phyloP scores from a whole-genome alignment of 1,140 invertebrate species.

The Neodiprion virginianus region DNA sequence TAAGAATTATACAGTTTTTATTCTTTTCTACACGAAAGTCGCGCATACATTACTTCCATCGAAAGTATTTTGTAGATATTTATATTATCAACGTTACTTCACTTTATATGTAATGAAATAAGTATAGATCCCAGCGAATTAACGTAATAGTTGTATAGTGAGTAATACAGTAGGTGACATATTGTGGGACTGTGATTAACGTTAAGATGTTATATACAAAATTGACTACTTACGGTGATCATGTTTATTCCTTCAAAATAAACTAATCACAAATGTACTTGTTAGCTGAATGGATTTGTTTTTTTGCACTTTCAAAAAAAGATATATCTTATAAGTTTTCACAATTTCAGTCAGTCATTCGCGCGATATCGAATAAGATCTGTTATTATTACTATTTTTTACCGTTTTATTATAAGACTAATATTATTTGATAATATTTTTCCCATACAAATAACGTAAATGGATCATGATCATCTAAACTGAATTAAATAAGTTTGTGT shows the following conservation, averaged over 20 bases:
- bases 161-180: neutral
- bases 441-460: neutral
- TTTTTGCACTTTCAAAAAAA: neutral
- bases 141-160: neutral
- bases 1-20: neutral
- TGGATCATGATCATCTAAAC: neutral
- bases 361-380: no score
- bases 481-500: conserved; percentile 2
- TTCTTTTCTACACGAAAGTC: neutral
- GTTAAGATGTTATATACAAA: neutral
- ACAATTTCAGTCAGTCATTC: no score
- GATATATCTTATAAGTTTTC: neutral
- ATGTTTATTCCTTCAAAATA: neutral
- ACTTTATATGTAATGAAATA: conserved; percentile 2
- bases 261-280: neutral
- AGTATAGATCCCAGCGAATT: neutral
- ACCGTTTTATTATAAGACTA: no score
- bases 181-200: neutral
- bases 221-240: neutral
- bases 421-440: no score
- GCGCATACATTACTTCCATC: neutral
- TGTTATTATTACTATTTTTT: no score
- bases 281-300: neutral
- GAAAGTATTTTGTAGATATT: neutral
- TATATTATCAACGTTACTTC: neutral